Evolutionary conservation across 2,113 vertebrate genomes (phyloP), one percentile per base, ranked within the genome.

Genomic region (Zosterops borbonicus): DNA sequence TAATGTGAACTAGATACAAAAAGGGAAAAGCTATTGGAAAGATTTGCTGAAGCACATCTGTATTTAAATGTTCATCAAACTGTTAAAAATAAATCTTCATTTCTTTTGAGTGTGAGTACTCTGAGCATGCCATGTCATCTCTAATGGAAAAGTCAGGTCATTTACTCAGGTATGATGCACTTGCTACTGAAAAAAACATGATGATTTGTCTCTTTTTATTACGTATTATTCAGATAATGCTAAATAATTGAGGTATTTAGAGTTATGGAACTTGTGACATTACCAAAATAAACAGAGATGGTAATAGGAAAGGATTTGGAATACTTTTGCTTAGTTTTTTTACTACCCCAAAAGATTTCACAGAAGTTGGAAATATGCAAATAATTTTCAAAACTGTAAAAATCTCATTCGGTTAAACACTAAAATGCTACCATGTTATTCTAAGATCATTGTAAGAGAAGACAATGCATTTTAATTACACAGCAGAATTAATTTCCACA

Each of bases 141-240:
- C 96, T 98, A 98, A 98, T 98, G 97, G 97, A 98, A 98, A 98
- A 98, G 96, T 97, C 97, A 97, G 95, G 96, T 97, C 96, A 94
- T 89, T 95, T 97, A 75, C 95, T 96, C 96, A 97, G 97, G 97
- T 98, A 95, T 97, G 95, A 96, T 96, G 92, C 84, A 83, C 92
- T 97, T 92, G 87, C 97, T 97, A 87, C 88, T 97, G 96, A 98
- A 98, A 98, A 97, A 98, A 97, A 97, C 95, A 98, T 97, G 96
- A 97, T 96, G 97, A 95, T 98, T 98, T 98, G 96, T 97, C 96
- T 97, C 97, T 97, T 97, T 97, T 96, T 97, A 97, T 97, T 96
- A 97, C 96, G 37, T 92, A 98, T 97, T 98, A 97, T 97, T 97
- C 93, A 94, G 91, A 96, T 97, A 96, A 96, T 80, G 62, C 91